phyloP scores from a whole-genome alignment of 2,888 invertebrate species.

The Arrhopalites spinosus region DNA sequence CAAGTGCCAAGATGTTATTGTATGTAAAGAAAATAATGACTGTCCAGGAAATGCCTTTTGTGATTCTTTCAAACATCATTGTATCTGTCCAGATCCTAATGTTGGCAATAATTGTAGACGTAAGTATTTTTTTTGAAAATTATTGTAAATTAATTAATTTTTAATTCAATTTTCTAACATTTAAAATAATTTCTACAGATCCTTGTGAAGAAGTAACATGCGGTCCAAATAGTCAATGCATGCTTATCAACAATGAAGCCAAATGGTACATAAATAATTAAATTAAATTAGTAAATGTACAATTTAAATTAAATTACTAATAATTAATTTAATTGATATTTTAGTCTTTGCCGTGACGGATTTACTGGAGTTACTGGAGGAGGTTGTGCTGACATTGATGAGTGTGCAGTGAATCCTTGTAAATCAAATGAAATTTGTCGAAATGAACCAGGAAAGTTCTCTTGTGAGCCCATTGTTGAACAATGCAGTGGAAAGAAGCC shows the following conservation, averaged over 20 bases:
- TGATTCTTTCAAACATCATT: conserved; percentile 71
- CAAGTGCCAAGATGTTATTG: conserved; percentile 80
- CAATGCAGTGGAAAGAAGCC: conserved; percentile 74
- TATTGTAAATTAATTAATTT: not conserved
- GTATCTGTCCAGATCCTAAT: conserved; percentile 88
- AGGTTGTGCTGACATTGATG: conserved; percentile 87
- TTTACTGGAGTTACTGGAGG: conserved; percentile 73
- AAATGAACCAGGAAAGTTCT: conserved; percentile 82
- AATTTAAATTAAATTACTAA: too few species aligned
- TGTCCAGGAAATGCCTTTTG: conserved; percentile 91
- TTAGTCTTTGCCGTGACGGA: conserved; percentile 73
- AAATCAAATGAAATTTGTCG: conserved; percentile 83
- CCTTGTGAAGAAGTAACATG: conserved; percentile 80
- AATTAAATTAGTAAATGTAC: too few species aligned
- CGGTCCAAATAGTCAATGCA: conserved; percentile 86
- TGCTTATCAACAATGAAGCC: conserved; percentile 79
- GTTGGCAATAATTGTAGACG: conserved; percentile 89
- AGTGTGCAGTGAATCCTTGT: conserved; percentile 82
- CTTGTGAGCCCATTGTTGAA: conserved; percentile 65
- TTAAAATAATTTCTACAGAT: too few species aligned
- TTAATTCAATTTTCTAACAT: not conserved
- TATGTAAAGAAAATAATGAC: conserved; percentile 74
- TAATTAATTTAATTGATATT: too few species aligned
- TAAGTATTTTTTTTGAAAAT: conserved; percentile 62
- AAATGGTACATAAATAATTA: too few species aligned